Base-by-base conservation (phyloP, 1,140 invertebrate genomes). In the Aphelinus atriplicis region DNA sequence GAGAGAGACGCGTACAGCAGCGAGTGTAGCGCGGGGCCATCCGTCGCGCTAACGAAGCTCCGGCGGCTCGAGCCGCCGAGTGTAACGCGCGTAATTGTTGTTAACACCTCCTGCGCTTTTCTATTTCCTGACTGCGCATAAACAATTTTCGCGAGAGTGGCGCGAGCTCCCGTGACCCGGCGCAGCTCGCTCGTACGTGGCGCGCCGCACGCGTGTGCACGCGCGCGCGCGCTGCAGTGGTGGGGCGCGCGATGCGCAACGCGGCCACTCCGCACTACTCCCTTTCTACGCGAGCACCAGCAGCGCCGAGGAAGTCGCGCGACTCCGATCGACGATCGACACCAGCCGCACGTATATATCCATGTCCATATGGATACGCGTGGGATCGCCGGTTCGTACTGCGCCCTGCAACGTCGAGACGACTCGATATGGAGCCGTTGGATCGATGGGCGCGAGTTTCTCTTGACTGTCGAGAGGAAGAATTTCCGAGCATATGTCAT, bases 251-350 rank as follows among this genome's bases (percentile, higher is more conserved):
- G 84, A 87, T 88, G 86, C 86, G 86, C 86, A 86, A 81, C 85
- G 86, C 85, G 84, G 86, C 85, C 85, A 87, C 86, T 87, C 85
- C 86, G 85, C 84, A 81, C 86, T 84, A 84, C 86, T 87, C 85
- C 84, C 86, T 86, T 87, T 87, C 79, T 83, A 87, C 78, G 77
- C 84, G 86, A 85, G 80, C 10, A 83, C 69, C 81, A 88, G 82
- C 71, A 87, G 73, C 71, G 10, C 42, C 66, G 72, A 81, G 80
- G 82, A 87, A 83, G 82, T 84, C 61, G 70, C 58, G 70, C 66
- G 60, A 53, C 3, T 43, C n/a, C 1, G 47, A 47, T 71, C 51
- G 26, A 26, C 26, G 26, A 26, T 26, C 26, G 26, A 26, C 26
- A 26, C 26, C 26, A 26, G 26, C 26, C 26, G 26, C 26, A 26